Evolutionary conservation across 2,888 invertebrate species (phyloP).

Genomic region (Luperina testacea): DNA sequence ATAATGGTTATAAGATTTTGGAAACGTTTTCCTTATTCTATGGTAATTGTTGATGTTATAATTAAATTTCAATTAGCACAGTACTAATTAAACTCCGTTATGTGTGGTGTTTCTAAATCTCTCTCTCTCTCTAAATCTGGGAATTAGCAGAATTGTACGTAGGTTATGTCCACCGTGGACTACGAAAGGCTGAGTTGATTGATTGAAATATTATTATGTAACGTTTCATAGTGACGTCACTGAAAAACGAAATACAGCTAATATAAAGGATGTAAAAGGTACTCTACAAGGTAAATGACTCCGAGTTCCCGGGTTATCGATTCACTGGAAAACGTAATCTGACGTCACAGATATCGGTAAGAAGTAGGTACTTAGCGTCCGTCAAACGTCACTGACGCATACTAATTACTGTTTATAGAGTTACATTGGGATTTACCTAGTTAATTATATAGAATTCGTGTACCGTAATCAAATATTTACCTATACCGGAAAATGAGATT

Average conservation of each 20-base stretch:
- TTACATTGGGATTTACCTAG: constrained; percentile 18
- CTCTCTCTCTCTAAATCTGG: not conserved
- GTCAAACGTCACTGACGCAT: constrained; percentile 17
- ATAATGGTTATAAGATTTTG: constrained; percentile 31
- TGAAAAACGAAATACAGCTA: not conserved
- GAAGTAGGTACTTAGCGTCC: not conserved
- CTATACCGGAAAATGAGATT: not conserved
- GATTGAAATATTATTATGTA: constrained; percentile 7
- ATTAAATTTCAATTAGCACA: constrained; percentile 26
- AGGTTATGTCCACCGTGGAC: constrained; percentile 6
- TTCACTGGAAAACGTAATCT: constrained; percentile 14
- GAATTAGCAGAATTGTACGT: not conserved
- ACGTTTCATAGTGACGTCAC: constrained; percentile 5
- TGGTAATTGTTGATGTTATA: constrained; percentile 32
- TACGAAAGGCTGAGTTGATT: constrained; percentile 15
- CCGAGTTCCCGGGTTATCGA: constrained; percentile 10
- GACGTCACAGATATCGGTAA: constrained; percentile 32
- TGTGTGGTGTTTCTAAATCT: constrained; percentile 6
- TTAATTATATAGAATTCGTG: constrained; percentile 12
- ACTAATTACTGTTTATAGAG: constrained; percentile 5
- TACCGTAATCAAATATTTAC: constrained; percentile 6
- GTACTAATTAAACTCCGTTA: constrained; percentile 10
- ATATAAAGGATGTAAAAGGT: constrained; percentile 1
- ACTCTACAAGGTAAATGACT: constrained; percentile 4
- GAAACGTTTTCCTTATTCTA: constrained; percentile 53